phyloP scores from a whole-genome alignment of 2,113 vertebrate species.

The Electrona antarctica region DNA sequence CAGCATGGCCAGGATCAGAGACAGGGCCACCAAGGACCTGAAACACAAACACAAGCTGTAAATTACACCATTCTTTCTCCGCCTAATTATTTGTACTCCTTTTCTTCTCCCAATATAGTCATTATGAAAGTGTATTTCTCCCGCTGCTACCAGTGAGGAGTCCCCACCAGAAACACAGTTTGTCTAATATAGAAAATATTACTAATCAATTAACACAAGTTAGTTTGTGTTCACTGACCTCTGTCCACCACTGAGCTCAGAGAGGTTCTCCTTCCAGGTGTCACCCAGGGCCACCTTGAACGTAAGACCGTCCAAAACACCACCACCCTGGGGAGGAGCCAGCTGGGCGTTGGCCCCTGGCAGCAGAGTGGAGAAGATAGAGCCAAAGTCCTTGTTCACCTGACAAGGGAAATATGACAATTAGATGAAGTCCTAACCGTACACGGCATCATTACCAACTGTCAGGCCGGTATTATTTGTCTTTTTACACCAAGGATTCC shows the following conservation, averaged over 20 bases:
- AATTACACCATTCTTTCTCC: too few relatives aligned
- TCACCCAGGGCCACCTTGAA: constrained; percentile 94
- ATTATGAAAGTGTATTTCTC: too few relatives aligned
- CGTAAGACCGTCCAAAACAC: constrained; percentile 85
- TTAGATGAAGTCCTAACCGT: neutral
- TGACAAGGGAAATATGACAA: constrained; percentile 48
- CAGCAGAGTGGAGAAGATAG: constrained; percentile 93
- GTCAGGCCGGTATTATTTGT: neutral
- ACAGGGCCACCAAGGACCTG: constrained; percentile 95
- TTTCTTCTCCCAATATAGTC: too few relatives aligned
- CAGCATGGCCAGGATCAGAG: constrained; percentile 94
- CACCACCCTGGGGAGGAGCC: constrained; percentile 77
- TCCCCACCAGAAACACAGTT: too few relatives aligned
- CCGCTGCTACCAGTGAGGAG: too few relatives aligned
- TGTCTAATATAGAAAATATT: neutral
- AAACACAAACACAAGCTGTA: constrained; percentile 7
- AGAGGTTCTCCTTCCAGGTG: constrained; percentile 97
- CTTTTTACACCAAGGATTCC: too few relatives aligned
- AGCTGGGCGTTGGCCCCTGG: constrained; percentile 90
- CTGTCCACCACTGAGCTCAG: constrained; percentile 96
- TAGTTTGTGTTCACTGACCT: constrained; percentile 72
- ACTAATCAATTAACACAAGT: neutral
- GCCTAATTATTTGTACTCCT: too few relatives aligned
- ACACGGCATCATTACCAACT: too few relatives aligned
- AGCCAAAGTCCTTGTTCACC: constrained; percentile 95